Conservation (phyloP, 2,797 vertebrate species). For the Pachyuromys duprasi region DNA sequence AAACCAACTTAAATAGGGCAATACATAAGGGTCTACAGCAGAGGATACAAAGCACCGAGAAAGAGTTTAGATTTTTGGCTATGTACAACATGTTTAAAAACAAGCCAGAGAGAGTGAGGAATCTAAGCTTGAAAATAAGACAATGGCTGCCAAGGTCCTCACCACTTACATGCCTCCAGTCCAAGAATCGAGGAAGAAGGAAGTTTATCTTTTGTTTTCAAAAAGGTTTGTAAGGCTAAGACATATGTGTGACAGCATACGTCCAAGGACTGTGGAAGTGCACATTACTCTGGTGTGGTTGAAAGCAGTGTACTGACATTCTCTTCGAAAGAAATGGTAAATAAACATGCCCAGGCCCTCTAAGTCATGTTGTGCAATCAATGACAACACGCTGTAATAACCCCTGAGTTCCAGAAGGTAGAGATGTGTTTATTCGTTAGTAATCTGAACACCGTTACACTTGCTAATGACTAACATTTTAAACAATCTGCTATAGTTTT, state of each 20-base stretch:
- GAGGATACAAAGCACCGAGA: not conserved
- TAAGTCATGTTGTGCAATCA: not conserved
- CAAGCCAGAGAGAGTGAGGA: not conserved
- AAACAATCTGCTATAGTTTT: slow-evolving; percentile 43
- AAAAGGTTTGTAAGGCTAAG: slow-evolving; percentile 12
- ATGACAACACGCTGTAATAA: not conserved
- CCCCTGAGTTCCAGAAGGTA: not conserved
- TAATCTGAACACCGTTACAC: not conserved
- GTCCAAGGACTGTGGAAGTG: not conserved
- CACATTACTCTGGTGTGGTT: not conserved
- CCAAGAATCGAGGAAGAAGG: not conserved
- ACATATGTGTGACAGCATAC: not conserved
- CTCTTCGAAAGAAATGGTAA: not conserved
- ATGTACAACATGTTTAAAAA: not conserved
- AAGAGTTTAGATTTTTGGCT: not conserved
- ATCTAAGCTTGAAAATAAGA: slow-evolving; percentile 26
- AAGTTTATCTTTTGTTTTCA: not conserved
- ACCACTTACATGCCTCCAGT: not conserved
- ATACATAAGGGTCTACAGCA: not conserved
- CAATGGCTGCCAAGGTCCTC: not conserved
- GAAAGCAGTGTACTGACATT: not conserved
- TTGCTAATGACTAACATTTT: not conserved
- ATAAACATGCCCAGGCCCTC: not conserved
- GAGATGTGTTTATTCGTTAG: not conserved
- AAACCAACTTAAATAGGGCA: not conserved